phyloP scores from a whole-genome alignment of 2,113 vertebrate species.

The Ptilorrhoa leucosticta region DNA sequence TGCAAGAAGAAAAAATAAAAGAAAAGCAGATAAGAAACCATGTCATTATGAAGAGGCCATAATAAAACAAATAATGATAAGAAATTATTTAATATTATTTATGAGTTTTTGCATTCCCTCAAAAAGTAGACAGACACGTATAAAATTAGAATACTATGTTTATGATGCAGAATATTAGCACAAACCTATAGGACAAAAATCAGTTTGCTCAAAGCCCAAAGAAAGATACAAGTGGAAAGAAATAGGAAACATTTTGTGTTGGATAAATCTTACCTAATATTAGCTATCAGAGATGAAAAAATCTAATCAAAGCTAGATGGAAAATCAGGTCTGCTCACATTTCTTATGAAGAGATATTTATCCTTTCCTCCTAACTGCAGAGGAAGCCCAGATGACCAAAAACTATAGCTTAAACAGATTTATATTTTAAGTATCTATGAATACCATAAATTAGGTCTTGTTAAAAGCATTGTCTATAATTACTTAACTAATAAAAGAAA shows the following conservation, averaged over 20 bases:
- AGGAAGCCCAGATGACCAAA: background rate
- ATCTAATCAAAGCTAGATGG: background rate
- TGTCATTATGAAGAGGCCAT: background rate
- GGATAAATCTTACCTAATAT: background rate
- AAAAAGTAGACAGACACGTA: background rate
- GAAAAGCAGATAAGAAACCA: background rate
- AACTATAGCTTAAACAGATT: background rate
- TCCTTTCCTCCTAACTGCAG: background rate
- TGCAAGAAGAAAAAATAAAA: background rate
- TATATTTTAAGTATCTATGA: background rate
- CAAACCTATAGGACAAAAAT: background rate
- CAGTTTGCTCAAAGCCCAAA: background rate
- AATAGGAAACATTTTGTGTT: background rate
- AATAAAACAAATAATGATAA: background rate
- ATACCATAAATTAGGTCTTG: background rate
- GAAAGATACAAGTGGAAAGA: background rate
- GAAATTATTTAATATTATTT: background rate
- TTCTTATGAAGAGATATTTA: background rate
- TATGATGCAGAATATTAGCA: background rate
- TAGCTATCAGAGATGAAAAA: background rate
- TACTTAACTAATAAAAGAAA: background rate
- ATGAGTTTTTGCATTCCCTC: background rate
- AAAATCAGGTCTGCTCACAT: background rate
- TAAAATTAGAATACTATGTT: background rate
- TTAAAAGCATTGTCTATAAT: background rate